Evolutionary conservation across 2,888 invertebrate genomes (phyloP), one percentile per base, ranked within the genome.

Genomic region (Helleia helle): DNA sequence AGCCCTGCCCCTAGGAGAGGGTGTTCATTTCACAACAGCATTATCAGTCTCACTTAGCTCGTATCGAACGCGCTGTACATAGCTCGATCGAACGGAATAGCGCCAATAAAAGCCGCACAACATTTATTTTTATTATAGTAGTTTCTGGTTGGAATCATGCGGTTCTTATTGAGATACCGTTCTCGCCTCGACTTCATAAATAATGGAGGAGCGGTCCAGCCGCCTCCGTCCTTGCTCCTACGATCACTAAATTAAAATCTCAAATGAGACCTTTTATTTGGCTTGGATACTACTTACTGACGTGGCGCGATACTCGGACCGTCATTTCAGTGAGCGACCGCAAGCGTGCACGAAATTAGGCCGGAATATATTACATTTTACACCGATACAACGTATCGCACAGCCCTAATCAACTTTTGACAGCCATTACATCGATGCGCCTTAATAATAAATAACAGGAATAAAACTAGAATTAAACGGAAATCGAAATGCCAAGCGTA

Each of bases 31-130:
- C 74, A 75, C 75, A 70, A 69, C 65, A 70, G 75, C 77, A 73
- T 71, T 72, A 68, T 83, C 81, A 84, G 83, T 84, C 83, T 84
- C 83, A 84, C 81, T 81, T 77, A 74, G 81, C 80, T 84, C 83
- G 80, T 79, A 71, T 75, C 69, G 65, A 71, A 74, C 65, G 68
- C 69, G 73, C 75, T 61, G 73, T 66, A 18, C 72, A 70, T 73
- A 71, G 73, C 67, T 67, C 60, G 65, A 56, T 47, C 44, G 58
- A 61, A 65, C 60, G 45, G 50, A 4, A 55, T 40, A 51, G 48
- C 22, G 22, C 45, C 61, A 64, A 55, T 55, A 55, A 58, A 58
- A 66, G 56, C 56, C 66, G 69, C 67, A 62, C 57, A 60, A 55
- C 50, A 49, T 54, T n/a, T n/a, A n/a, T n/a, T n/a, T n/a, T n/a